phyloP scores from a whole-genome alignment of 1,140 invertebrate species.

The Acyrthosiphon pisum region DNA sequence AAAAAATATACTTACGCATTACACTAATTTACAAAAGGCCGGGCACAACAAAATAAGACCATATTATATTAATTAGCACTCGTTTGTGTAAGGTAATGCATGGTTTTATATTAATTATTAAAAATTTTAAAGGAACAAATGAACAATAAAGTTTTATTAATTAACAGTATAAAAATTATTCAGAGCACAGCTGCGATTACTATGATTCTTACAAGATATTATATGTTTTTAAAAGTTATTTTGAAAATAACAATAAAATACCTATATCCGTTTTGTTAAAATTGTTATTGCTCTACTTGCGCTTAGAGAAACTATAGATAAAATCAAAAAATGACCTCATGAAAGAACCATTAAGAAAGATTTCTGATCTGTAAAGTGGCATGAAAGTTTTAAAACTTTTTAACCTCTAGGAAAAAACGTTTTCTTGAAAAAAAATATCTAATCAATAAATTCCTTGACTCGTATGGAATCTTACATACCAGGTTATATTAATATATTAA shows the following conservation, averaged over 20 bases:
- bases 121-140: not conserved
- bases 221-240: not conserved
- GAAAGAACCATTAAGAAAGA: not conserved
- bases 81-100: not conserved
- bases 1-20: no score
- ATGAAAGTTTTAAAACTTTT: not conserved
- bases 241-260: not conserved
- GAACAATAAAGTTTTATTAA: not conserved
- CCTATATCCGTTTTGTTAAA: not conserved
- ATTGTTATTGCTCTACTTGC: not conserved
- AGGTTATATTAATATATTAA: not conserved
- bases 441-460: not conserved
- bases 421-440: not conserved
- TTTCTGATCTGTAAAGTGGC: not conserved
- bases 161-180: not conserved
- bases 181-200: not conserved
- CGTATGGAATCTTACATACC: not conserved
- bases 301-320: not conserved
- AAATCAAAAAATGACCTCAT: slow-evolving; percentile 2
- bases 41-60: not conserved
- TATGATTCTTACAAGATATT: not conserved
- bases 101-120: not conserved
- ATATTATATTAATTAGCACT: not conserved
- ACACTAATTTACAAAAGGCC: not conserved
- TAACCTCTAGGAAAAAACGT: not conserved